Percentiles rank a stretch among this genome's conserved stretches.
These are phyloP conservation scores for Tipula confusa DNA, from an alignment of 2,888 invertebrate genomes.

Conservation along the genomic window DNA sequence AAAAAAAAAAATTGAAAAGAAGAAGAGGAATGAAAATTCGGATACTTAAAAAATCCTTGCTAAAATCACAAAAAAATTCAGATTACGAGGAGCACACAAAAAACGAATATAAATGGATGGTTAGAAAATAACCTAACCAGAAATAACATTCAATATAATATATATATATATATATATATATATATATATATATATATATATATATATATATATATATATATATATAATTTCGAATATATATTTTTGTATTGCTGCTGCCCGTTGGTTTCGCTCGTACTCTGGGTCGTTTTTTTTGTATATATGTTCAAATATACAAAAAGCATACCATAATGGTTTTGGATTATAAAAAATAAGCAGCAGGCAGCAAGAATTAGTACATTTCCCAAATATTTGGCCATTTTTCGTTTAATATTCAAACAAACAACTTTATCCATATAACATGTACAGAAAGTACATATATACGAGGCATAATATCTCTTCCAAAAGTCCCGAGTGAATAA, in stretches of 20 bases:
- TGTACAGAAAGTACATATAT: neutral
- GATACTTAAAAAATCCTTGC: neutral
- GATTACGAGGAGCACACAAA: neutral
- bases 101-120: neutral
- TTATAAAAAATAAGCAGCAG: neutral
- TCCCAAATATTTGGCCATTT: neutral
- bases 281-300: neutral
- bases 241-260: neutral
- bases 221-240: neutral
- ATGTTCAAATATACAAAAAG: neutral
- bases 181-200: no score
- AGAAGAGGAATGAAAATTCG: neutral
- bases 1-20: neutral
- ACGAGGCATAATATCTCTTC: neutral
- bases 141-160: neutral
- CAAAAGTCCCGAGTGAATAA: constrained; percentile 3
- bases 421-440: neutral
- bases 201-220: no score
- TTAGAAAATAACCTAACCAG: constrained; percentile 12
- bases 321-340: neutral
- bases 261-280: neutral
- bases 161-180: no score
- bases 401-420: neutral
- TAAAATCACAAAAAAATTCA: neutral
- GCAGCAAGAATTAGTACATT: constrained; percentile 25